These are phyloP conservation scores for Sprattus sprattus DNA, from an alignment of 2,113 vertebrate species.

Conservation along the genomic window DNA sequence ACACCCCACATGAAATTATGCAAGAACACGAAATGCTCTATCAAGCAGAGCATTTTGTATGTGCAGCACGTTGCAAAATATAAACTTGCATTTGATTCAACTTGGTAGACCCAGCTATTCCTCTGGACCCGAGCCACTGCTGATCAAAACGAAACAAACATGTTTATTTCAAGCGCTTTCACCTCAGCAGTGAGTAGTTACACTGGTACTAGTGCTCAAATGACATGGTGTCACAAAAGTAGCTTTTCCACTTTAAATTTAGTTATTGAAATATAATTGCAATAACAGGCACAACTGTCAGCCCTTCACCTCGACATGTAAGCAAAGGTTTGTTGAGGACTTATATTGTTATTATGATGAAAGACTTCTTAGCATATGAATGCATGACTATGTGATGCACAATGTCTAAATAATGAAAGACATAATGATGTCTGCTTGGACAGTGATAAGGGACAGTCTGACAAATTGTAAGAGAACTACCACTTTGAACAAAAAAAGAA, in stretches of 20 bases:
- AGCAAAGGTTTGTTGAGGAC: neutral
- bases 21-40: too few relatives aligned
- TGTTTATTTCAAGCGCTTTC: neutral
- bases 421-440: constrained; percentile 27
- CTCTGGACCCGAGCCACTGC: too few relatives aligned
- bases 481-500: neutral
- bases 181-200: neutral
- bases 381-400: neutral
- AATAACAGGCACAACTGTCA: neutral
- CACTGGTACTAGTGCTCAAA: neutral
- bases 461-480: constrained; percentile 44
- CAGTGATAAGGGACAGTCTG: constrained; percentile 40
- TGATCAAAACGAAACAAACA: neutral
- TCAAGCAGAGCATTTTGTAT: too few relatives aligned
- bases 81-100: too few relatives aligned
- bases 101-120: too few relatives aligned
- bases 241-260: neutral
- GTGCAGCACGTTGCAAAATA: too few relatives aligned
- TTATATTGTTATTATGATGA: neutral
- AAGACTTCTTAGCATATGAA: neutral
- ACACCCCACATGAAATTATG: too few relatives aligned
- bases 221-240: neutral
- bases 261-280: neutral
- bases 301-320: neutral
- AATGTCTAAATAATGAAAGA: constrained; percentile 34